phyloP scores from a whole-genome alignment of 2,888 invertebrate genomes.

The Prenolepis imparis region DNA sequence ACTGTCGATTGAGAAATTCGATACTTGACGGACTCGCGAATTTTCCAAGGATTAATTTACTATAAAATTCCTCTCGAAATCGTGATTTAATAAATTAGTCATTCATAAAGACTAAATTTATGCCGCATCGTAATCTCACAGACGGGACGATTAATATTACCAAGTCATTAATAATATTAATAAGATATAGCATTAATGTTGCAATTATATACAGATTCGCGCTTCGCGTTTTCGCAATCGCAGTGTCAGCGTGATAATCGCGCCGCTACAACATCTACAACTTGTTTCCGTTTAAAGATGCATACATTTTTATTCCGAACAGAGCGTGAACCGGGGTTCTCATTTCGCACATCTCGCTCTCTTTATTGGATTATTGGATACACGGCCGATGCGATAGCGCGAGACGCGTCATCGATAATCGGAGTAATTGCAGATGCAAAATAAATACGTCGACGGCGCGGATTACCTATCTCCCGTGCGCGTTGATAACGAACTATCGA shows the following conservation, averaged over 20 bases:
- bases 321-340: conserved; percentile 22
- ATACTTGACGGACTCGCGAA: neutral
- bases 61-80: neutral
- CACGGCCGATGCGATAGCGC: conserved; percentile 31
- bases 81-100: conserved; percentile 20
- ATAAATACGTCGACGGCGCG: conserved; percentile 36
- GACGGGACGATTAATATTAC: conserved; percentile 31
- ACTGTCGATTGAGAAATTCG: neutral
- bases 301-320: conserved; percentile 26
- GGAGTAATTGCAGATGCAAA: conserved; percentile 57
- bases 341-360: conserved; percentile 22
- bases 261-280: conserved; percentile 7
- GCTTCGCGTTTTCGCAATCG: conserved; percentile 18
- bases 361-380: conserved; percentile 48
- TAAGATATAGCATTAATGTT: conserved; percentile 6
- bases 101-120: conserved; percentile 24
- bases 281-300: conserved; percentile 45
- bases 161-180: conserved; percentile 39
- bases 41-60: neutral
- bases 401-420: conserved; percentile 46
- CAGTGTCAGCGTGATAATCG: conserved; percentile 31
- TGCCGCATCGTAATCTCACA: conserved; percentile 5
- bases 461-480: conserved; percentile 42
- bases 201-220: neutral
- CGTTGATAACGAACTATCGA: conserved; percentile 43